Evolutionary conservation across 2,888 invertebrate species (phyloP).

Genomic region (Phragmatobia fuliginosa): DNA sequence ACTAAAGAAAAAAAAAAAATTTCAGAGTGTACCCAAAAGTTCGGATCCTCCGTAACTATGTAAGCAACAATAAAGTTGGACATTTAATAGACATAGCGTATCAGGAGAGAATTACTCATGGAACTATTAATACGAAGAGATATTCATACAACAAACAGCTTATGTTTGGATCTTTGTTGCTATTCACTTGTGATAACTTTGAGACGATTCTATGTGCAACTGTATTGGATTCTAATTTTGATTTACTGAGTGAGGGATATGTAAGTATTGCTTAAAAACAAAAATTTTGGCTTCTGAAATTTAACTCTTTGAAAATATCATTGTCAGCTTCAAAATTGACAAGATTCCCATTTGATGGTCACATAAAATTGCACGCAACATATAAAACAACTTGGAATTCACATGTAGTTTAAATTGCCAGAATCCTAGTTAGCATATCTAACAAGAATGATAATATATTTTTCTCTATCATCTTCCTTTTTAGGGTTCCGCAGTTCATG

Average conservation of each 20-base stretch:
- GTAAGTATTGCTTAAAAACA: conserved; percentile 66
- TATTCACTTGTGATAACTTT: conserved; percentile 91
- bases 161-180: conserved; percentile 90
- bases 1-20: not conserved
- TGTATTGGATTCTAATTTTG: conserved; percentile 83
- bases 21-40: conserved; percentile 81
- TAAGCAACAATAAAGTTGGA: conserved; percentile 76
- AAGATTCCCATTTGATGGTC: not conserved
- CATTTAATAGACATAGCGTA: conserved; percentile 76
- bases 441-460: not conserved
- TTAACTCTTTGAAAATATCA: conserved; percentile 20
- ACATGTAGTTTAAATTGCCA: not conserved
- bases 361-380: not conserved
- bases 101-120: conserved; percentile 60
- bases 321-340: not conserved
- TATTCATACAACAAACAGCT: conserved; percentile 83
- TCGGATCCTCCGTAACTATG: conserved; percentile 71
- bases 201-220: conserved; percentile 89
- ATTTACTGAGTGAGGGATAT: conserved; percentile 84
- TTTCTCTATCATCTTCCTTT: no score
- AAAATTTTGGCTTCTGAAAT: no score
- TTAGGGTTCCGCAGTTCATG: no score
- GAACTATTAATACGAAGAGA: conserved; percentile 56
- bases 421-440: not conserved
- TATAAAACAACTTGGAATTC: not conserved